Evolutionary conservation across 2,797 vertebrate genomes (phyloP), one percentile per base, ranked within the genome.

Genomic region (Sebastes trivittatus): DNA sequence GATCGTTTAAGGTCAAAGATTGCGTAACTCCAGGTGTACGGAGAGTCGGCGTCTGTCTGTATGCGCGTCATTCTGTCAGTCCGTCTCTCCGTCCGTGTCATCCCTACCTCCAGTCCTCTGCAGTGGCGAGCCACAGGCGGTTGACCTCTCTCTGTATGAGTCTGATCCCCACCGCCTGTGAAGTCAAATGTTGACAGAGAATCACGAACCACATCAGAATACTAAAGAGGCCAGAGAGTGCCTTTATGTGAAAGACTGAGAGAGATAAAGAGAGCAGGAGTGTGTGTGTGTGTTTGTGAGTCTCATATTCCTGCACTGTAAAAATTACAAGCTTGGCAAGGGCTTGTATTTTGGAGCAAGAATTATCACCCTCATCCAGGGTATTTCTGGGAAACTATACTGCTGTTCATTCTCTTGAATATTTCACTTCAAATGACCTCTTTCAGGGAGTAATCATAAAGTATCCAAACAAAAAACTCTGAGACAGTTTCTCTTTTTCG

Each of bases 131-230:
- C 87, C 78, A 79, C 86, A 62, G 83, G 84, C 68, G 4, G 80
- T 69, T 81, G 87, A 82, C 89, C 87, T 85, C 75, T 70, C 80
- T 73, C 88, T 87, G 84, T 83, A 76, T 71, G 81, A 87, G 73
- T 72, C 85, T 89, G 87, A 89, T 88, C 89, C 82, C 84, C 81
- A 78, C 81, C 72, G 74, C 83, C 85, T 86, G 85, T 84, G 88
- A 88, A 92, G 88, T 90, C 89, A 91, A 91, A 94, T 87, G 92
- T 91, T 92, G 91, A 93, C 88, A 85, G 87, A 90, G 85, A 90
- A 92, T 89, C 89, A 78, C 11, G 3, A 72, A 91, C 78, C 86
- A 79, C 77, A 84, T 92, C 85, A 83, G 92, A 92, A 93, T 93
- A 90, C 85, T 89, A 90, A 94, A 87, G 72, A 93, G 87, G 77